Evolutionary conservation across 2,888 invertebrate species (phyloP), one percentile per base, ranked within the genome.

Genomic region (Athrips mouffetella): DNA sequence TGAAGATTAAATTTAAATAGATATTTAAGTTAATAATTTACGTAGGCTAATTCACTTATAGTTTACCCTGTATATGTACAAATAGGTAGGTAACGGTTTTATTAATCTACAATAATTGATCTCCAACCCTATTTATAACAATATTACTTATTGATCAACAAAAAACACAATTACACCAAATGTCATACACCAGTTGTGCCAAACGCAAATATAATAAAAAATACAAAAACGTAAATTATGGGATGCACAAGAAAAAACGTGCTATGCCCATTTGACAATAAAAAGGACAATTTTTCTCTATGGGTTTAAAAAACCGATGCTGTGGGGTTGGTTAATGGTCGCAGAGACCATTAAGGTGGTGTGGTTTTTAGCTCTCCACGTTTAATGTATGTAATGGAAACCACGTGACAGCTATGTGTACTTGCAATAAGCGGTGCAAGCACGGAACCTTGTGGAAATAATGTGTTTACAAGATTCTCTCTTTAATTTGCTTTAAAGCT

Each of bases 301-400:
- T 72, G 75, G 77, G 72, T 76, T 76, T 73, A 70, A 78, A 81
- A 81, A 80, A 70, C 63, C 70, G 16, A 10, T 45, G 70, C 65
- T 74, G 65, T 74, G 73, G 80, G 82, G 82, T 70, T 61, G 62
- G 60, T 66, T 85, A 85, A 86, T 84, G 80, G 83, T 62, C 63
- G 67, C 61, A 65, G 70, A 75, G 76, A 73, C 77, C 79, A 83
- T 85, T 83, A 84, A 65, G 61, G 70, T 63, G 75, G 71, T 69
- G 75, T 78, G 76, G 70, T 67, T 70, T 78, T 79, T 80, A 23
- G 45, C 33, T 35, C 56, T 25, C 44, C 29, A 37, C 20, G 20
- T 71, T 58, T 65, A 37, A 37, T 20, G 37, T 21, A 21, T 42
- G 76, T 80, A 76, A 82, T 84, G 78, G 75, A 76, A 79, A 77